phyloP scores from a whole-genome alignment of 2,113 vertebrate species.

The Sarotherodon lohbergeri region DNA sequence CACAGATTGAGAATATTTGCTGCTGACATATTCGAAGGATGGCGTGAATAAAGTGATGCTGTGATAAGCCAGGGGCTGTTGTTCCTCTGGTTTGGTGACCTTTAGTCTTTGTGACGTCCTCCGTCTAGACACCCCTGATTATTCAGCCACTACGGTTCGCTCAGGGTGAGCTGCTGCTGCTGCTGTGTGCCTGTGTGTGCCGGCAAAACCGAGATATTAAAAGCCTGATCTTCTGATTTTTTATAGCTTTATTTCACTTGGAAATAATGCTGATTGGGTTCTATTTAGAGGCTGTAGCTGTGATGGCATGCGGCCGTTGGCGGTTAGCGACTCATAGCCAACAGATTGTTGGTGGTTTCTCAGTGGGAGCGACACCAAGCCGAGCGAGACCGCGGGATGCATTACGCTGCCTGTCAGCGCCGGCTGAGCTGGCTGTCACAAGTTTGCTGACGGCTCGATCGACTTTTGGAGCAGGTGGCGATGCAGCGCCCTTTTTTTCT shows the following conservation, averaged over 20 bases:
- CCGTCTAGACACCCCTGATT: slow-evolving; percentile 44
- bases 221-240: not conserved
- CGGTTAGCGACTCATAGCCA: not conserved
- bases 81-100: slow-evolving; percentile 27
- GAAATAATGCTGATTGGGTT: not conserved
- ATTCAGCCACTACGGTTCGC: not conserved
- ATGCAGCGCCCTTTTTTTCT: not conserved
- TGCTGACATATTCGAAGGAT: not conserved
- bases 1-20: not conserved
- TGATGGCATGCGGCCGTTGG: slow-evolving; percentile 3
- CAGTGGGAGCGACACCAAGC: not conserved
- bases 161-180: not conserved
- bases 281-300: not conserved
- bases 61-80: slow-evolving; percentile 5
- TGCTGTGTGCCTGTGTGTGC: not conserved
- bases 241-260: not conserved
- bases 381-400: not conserved
- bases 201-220: not conserved
- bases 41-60: not conserved
- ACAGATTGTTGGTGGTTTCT: slow-evolving; percentile 32
- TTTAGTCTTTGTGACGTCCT: slow-evolving; percentile 27
- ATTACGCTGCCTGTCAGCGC: not conserved
- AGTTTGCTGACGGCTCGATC: not conserved
- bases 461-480: slow-evolving; percentile 8
- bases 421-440: not conserved